Conservation (phyloP, 2,888 invertebrate genomes). For the Netelia inedita region DNA sequence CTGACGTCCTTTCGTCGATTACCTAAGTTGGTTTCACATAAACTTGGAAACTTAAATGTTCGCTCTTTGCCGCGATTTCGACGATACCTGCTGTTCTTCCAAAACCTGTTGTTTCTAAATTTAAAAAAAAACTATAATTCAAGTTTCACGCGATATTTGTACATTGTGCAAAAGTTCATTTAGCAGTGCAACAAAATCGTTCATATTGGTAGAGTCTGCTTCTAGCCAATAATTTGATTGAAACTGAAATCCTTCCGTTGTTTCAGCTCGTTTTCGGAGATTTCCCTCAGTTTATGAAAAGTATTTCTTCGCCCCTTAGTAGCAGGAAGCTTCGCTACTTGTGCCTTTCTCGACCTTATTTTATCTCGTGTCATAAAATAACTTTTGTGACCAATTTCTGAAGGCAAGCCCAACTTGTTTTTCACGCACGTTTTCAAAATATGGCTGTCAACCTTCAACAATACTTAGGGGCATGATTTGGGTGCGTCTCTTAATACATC, state of each 20-base stretch:
- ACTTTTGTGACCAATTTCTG: neutral
- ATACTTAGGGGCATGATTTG: no score
- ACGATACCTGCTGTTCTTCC: neutral
- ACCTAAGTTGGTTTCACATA: neutral
- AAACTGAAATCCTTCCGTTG: neutral
- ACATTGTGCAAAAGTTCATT: constrained; percentile 1
- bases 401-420: constrained; percentile 1
- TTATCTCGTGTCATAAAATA: constrained; percentile 1
- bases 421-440: neutral
- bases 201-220: constrained; percentile 3
- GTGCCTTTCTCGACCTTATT: neutral
- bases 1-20: neutral
- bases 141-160: no score
- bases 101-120: constrained; percentile 9
- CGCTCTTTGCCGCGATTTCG: constrained; percentile 10
- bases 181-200: neutral
- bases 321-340: no score
- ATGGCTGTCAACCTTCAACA: constrained; percentile 1
- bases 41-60: constrained; percentile 2
- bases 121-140: constrained; percentile 4
- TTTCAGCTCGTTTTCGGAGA: constrained; percentile 16
- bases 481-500: no score
- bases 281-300: constrained; percentile 8
- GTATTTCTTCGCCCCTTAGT: no score
- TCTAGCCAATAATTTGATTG: no score